Percentiles rank a stretch among this genome's conserved stretches.
phyloP scores from a whole-genome alignment of 2,888 invertebrate genomes.

The Drosophila testacea region DNA sequence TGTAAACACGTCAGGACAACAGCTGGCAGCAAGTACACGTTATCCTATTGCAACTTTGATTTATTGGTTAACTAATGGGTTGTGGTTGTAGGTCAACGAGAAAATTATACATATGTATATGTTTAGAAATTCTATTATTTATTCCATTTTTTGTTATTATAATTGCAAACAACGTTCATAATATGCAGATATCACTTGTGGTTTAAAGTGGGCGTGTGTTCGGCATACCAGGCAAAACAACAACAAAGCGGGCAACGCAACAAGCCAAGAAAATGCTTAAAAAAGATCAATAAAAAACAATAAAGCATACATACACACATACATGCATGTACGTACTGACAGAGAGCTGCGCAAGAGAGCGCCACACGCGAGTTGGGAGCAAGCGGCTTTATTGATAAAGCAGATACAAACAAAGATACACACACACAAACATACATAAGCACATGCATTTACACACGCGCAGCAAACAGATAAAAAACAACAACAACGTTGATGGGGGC shows the following conservation, averaged over 20 bases:
- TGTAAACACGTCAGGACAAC: conserved; percentile 15
- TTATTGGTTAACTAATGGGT: not conserved
- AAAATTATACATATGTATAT: not conserved
- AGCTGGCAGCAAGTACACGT: conserved; percentile 7
- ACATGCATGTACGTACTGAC: not conserved
- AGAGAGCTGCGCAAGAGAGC: conserved; percentile 21
- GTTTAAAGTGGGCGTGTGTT: conserved; percentile 36
- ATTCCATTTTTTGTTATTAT: conserved; percentile 28
- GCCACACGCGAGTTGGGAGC: conserved; percentile 28
- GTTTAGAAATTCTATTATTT: conserved; percentile 28
- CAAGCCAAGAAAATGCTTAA: conserved; percentile 37
- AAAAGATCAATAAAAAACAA: conserved; percentile 55
- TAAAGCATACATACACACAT: conserved; percentile 11
- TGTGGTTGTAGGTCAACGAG: not conserved
- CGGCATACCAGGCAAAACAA: conserved; percentile 22
- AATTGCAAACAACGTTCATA: conserved; percentile 6
- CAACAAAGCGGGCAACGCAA: conserved; percentile 9
- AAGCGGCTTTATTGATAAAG: conserved; percentile 37
- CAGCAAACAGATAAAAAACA: conserved; percentile 20
- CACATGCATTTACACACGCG: conserved; percentile 3
- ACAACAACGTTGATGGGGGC: conserved; percentile 11
- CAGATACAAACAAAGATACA: conserved; percentile 26
- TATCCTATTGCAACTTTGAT: not conserved
- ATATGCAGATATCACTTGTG: conserved; percentile 13
- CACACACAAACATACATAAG: conserved; percentile 6